Percentiles rank a stretch among this genome's conserved stretches.
Evolutionary conservation across 2,797 vertebrate species (phyloP).

Genomic region (Urophycis tenuis): DNA sequence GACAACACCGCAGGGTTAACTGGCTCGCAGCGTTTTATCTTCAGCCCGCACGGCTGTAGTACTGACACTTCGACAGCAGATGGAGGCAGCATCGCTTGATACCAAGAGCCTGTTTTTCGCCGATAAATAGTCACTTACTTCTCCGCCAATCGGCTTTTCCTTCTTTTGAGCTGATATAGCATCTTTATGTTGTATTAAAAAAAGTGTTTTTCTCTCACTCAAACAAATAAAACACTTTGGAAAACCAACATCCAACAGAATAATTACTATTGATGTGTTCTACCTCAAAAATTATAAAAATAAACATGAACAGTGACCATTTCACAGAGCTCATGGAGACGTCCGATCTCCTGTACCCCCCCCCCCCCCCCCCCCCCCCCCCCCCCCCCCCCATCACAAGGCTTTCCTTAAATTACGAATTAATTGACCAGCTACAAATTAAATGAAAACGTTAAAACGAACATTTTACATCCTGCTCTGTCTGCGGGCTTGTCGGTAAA

Average conservation of each 20-base stretch:
- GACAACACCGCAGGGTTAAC: neutral
- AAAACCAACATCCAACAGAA: no score
- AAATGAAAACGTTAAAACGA: neutral
- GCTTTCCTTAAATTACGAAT: no score
- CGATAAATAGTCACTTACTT: neutral
- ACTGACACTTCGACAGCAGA: constrained; percentile 40
- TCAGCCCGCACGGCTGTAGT: constrained; percentile 36
- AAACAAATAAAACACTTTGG: no score
- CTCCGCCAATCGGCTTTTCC: neutral
- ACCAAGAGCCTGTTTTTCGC: neutral
- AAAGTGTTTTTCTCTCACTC: no score
- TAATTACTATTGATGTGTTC: no score
- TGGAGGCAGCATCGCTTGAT: constrained; percentile 44
- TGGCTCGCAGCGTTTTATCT: neutral
- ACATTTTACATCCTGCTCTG: neutral
- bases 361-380: no score
- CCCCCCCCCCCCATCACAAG: no score
- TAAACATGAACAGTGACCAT: no score
- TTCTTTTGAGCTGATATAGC: neutral
- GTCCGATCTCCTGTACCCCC: no score
- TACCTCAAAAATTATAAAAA: no score
- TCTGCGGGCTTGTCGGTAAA: neutral
- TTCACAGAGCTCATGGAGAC: no score
- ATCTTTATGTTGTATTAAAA: neutral
- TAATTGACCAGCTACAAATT: no score